Base-by-base conservation (phyloP, 2,113 vertebrate genomes). In the Megalops atlanticus region DNA sequence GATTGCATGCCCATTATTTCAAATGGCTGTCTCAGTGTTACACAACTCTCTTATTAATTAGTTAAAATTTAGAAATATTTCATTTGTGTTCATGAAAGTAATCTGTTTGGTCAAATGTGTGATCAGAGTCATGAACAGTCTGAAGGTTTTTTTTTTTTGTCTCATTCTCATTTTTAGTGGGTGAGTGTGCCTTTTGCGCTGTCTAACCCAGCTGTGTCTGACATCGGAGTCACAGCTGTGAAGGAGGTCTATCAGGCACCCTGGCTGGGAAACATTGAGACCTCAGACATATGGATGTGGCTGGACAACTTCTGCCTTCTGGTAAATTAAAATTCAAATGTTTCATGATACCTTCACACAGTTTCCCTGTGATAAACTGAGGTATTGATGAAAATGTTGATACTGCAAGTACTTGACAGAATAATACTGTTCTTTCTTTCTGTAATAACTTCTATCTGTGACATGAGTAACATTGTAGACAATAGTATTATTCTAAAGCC, bases 111-210 rank as follows among this genome's bases (percentile, higher is more conserved):
- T 58, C 15, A 58, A 11, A 58, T 58, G 5, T n/a, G 2, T n/a
- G 52, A n/a, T 6, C 5, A 58, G 52, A n/a, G 2, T 58, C 21
- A 58, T 58, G 3, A n/a, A 64, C 11, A n/a, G 24, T 54, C 16
- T n/a, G 58, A 64, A n/a, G n/a, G 58, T 10, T 10, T 21, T 21
- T n/a, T 21, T n/a, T n/a, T 54, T 64, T n/a, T 74, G 8, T 90
- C 82, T 33, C 15, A 90, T 81, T 93, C 84, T 92, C 64, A 76
- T 14, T 91, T 88, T 4, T 89, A 99, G 98, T 99, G 98, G 97
- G 93, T 99, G 93, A 98, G 97, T 1, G 95, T 99, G 80, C 98
- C 98, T 75, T 98, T 98, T 74, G 98, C 98, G 0, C 87, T 99
- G 91, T 95, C 93, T 79, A 95, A 98, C 79, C 95, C 96, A 80